phyloP scores from a whole-genome alignment of 2,888 invertebrate species.

The Prenolepis imparis region DNA sequence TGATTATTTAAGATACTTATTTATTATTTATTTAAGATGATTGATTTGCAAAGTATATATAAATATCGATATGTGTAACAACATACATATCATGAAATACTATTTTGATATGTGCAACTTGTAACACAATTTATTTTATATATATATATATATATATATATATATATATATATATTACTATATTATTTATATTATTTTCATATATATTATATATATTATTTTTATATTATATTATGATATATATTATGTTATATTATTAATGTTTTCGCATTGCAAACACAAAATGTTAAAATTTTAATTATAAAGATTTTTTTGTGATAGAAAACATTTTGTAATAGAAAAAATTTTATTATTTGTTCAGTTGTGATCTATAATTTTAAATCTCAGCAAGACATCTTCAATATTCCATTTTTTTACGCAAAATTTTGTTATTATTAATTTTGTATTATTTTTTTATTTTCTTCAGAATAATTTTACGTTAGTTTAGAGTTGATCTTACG shows the following conservation, averaged over 20 bases:
- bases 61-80: neutral
- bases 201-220: too few species aligned
- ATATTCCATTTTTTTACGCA: neutral
- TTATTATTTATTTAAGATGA: neutral
- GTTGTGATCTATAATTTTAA: neutral
- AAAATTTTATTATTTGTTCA: neutral
- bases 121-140: neutral
- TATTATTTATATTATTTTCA: too few species aligned
- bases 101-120: neutral
- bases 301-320: neutral
- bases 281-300: neutral
- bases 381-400: neutral
- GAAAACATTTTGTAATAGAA: neutral
- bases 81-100: too few species aligned
- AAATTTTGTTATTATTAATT: too few species aligned
- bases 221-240: too few species aligned
- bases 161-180: too few species aligned
- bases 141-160: too few species aligned
- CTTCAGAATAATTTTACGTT: too few species aligned
- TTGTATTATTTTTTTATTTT: too few species aligned
- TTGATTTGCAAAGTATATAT: neutral
- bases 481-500: conserved; percentile 5
- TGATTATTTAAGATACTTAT: neutral
- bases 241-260: neutral
- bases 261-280: neutral